Evolutionary conservation across 2,888 invertebrate genomes (phyloP), one percentile per base, ranked within the genome.

Genomic region (Entomobrya proxima): DNA sequence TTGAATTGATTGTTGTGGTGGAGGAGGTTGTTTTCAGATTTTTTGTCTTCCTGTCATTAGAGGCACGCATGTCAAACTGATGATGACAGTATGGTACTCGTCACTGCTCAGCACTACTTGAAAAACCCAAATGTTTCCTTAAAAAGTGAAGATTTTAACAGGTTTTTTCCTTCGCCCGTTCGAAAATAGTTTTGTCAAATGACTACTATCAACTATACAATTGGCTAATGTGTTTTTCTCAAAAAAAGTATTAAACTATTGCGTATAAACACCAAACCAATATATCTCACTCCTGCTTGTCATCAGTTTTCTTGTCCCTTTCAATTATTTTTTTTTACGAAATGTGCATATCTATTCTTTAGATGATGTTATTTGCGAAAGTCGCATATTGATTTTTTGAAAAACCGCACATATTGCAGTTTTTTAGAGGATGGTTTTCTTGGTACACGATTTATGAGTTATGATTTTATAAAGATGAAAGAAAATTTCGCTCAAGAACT

Each of bases 11-110:
- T 80, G 80, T 80, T 40, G 44, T 40, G 44, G 72, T 50, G 44
- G 44, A 40, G 13, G 44, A 40, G n/a, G 52, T 27, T 78, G 64
- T 64, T 78, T 21, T 35, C 13, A 30, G 37, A 15, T 37, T 72
- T 79, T 80, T 78, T 80, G 72, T 72, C 52, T 80, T 80, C 55
- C 80, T 72, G 44, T 67, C 44, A 80, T 80, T 80, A 69, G 21
- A 52, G 47, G 30, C 78, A 79, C 78, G 78, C 67, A 67, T 47
- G 21, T 11, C 11, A 24, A 40, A 2, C 11, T 27, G 24, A 40
- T 18, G 18, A 69, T 15, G n/a, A 35, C 18, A 67, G n/a, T 61
- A 27, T 21, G 21, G 21, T 55, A 18, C 55, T 7, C n/a, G 18
- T 18, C 52, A 52, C 52, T 52, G n/a, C n/a, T 15, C n/a, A 52